Evolutionary conservation across 1,140 invertebrate species (phyloP).

Genomic region (Cyclargus thomasi): DNA sequence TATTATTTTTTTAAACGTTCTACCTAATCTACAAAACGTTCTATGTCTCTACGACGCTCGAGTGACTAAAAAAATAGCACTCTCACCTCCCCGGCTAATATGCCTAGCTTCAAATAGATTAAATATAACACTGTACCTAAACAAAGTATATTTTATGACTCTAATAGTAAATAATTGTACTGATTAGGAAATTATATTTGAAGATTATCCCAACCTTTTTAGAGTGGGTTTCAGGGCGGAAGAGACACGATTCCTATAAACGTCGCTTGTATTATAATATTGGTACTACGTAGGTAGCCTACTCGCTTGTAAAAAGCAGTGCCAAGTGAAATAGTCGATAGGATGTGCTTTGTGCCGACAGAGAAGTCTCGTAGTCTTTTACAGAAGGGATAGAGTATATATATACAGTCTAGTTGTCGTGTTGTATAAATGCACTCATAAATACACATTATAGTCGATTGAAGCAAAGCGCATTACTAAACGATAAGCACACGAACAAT

Average conservation of each 20-base stretch:
- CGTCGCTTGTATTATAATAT: neutral
- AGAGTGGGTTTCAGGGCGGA: neutral
- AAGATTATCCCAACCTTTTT: neutral
- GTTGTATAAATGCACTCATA: neutral
- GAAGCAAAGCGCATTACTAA: conserved; percentile 67
- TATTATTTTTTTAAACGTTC: too few relatives aligned
- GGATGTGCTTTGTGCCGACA: conserved; percentile 31
- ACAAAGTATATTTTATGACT: neutral
- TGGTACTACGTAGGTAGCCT: neutral
- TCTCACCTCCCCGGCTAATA: too few relatives aligned
- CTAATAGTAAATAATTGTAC: neutral
- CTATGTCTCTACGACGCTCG: too few relatives aligned
- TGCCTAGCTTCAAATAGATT: too few relatives aligned
- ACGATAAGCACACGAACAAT: conserved; percentile 71
- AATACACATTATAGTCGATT: conserved; percentile 43
- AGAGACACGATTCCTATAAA: neutral
- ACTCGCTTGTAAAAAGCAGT: neutral
- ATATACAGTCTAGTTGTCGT: neutral
- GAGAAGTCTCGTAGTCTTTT: neutral
- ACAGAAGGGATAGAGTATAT: neutral
- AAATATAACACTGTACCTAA: neutral
- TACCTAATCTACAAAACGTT: too few relatives aligned
- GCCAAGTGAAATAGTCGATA: conserved; percentile 19
- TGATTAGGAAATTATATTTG: neutral
- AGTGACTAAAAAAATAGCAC: too few relatives aligned